Evolutionary conservation across 92 coral and sea anemone species (phyloP).

Genomic region (Porites divaricata): DNA sequence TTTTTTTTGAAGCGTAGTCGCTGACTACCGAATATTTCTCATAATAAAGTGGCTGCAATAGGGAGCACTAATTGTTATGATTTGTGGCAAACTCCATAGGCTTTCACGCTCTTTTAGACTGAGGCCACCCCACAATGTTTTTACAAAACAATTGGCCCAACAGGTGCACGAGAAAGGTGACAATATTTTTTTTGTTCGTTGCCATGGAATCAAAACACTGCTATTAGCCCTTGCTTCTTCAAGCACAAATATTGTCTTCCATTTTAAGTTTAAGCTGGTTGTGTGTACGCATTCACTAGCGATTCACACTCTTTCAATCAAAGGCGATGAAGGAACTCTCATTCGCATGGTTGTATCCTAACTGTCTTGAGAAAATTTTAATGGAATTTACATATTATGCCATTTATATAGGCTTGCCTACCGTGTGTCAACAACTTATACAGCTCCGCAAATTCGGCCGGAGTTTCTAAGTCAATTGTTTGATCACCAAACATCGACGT

Average conservation of each 20-base stretch:
- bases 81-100: conserved; percentile 14
- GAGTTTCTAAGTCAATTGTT: conserved; percentile 11
- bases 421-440: conserved; percentile 4
- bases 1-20: not conserved
- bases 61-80: conserved; percentile 32
- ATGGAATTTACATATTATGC: not conserved
- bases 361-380: not conserved
- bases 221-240: not conserved
- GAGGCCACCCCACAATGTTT: conserved; percentile 17
- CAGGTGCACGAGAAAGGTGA: conserved; percentile 51
- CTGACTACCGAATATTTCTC: not conserved
- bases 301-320: not conserved
- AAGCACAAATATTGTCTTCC: not conserved
- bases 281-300: not conserved
- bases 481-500: not conserved
- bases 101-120: conserved; percentile 24
- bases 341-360: not conserved
- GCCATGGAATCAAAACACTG: conserved; percentile 64
- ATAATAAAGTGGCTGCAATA: not conserved
- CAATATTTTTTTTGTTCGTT: conserved; percentile 42
- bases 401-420: not conserved
- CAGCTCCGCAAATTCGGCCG: conserved; percentile 17
- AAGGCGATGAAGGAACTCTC: not conserved
- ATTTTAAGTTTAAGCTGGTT: not conserved
- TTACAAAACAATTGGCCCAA: conserved; percentile 20